Percentiles rank a stretch among this genome's conserved stretches.
phyloP scores from a whole-genome alignment of 1,140 invertebrate genomes.

The Drosophila kanapiae region DNA sequence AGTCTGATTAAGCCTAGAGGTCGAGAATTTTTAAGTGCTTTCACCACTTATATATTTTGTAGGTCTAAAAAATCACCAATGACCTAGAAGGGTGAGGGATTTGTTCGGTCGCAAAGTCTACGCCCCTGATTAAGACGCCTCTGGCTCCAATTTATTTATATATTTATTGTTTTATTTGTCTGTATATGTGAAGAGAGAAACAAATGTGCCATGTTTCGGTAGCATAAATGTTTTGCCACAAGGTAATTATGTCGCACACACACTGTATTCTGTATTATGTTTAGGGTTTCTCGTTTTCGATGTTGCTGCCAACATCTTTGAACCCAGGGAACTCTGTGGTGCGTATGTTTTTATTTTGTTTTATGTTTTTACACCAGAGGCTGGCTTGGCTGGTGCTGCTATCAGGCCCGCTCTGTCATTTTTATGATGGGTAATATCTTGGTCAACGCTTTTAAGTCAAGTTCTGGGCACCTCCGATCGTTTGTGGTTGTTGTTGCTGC shows the following conservation, averaged over 20 bases:
- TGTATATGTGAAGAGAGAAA: conserved; percentile 12
- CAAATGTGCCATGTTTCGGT: conserved; percentile 58
- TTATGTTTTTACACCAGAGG: conserved; percentile 22
- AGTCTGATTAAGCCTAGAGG: background rate
- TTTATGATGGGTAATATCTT: conserved; percentile 74
- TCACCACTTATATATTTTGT: background rate
- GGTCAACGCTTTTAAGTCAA: conserved; percentile 80
- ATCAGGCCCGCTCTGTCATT: conserved; percentile 59
- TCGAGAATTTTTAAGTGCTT: conserved; percentile 16
- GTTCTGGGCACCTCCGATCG: conserved; percentile 58
- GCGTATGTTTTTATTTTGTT: conserved; percentile 9
- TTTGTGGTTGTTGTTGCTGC: conserved; percentile 22
- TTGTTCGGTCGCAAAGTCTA: conserved; percentile 22
- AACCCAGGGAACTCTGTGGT: conserved; percentile 62
- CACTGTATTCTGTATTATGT: conserved; percentile 49
- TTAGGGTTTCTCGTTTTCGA: conserved; percentile 22
- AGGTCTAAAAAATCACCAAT: background rate
- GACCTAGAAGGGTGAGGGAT: conserved; percentile 7
- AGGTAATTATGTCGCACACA: conserved; percentile 70
- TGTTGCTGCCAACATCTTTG: conserved; percentile 63
- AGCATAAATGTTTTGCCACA: conserved; percentile 68
- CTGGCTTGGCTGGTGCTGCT: conserved; percentile 29
- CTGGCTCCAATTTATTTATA: conserved; percentile 56
- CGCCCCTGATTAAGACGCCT: conserved; percentile 27
- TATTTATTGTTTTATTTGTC: conserved; percentile 47